phyloP scores from a whole-genome alignment of 2,797 vertebrate species.

The Chelon labrosus region DNA sequence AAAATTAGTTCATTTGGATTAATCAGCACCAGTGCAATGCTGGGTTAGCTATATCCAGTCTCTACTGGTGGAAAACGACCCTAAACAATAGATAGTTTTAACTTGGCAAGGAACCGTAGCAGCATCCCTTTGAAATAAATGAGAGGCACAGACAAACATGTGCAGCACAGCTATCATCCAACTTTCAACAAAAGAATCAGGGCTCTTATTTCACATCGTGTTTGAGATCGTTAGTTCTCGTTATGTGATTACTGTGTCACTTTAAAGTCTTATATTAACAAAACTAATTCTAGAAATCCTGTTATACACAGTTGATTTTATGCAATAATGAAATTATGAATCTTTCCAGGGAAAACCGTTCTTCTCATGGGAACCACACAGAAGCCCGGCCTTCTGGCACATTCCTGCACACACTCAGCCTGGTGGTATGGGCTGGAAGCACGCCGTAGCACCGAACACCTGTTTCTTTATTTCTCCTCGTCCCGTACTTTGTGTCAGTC shows the following conservation, averaged over 20 bases:
- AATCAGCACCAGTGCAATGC: no score
- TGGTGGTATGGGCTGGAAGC: neutral
- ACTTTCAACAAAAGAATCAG: slow-evolving; percentile 1
- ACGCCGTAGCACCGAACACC: slow-evolving; percentile 30
- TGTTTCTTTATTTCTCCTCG: slow-evolving; percentile 51
- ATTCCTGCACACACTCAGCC: slow-evolving; percentile 35
- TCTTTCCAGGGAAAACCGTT: neutral
- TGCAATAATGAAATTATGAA: neutral
- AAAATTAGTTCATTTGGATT: no score
- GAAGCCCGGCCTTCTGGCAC: neutral
- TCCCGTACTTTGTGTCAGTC: slow-evolving; percentile 24
- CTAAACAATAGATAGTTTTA: neutral
- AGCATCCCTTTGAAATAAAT: neutral
- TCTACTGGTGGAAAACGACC: neutral
- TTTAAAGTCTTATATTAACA: neutral
- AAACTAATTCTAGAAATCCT: neutral
- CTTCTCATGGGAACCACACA: slow-evolving; percentile 2
- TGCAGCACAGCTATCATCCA: neutral
- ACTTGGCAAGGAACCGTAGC: neutral
- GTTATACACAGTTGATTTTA: neutral
- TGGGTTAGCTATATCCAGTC: neutral
- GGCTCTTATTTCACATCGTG: neutral
- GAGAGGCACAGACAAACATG: neutral
- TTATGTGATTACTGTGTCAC: no score
- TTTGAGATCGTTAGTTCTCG: no score